Base-by-base conservation (phyloP, 53 echinoderm and acorn worm genomes). In the Pentamera pediparva region DNA sequence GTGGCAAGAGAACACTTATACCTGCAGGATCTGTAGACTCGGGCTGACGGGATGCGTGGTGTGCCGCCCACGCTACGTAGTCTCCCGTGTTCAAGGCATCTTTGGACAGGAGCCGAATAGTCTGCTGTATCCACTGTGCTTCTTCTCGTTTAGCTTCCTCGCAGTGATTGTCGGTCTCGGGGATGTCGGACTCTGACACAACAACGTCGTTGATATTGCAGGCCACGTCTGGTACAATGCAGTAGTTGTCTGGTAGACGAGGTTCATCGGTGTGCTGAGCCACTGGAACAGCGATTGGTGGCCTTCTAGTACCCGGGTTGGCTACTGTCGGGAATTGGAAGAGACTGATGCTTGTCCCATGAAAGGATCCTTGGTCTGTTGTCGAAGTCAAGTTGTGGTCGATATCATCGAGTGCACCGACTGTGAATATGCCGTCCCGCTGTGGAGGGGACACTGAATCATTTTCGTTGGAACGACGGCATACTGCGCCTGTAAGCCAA, bases 311-410 rank as follows among this genome's bases (percentile, higher is more conserved):
- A 25, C 82, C 75, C 48, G 75, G 52, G 24, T 63, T 37, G 21
- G 61, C 27, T 35, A 25, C 25, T 31, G 76, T 77, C 11, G 83
- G 83, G 32, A 83, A 83, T 47, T 83, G 83, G 55, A 83, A 83
- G 27, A 83, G 40, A 41, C 61, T 75, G 20, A 83, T 83, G 24
- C 69, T 77, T 62, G 69, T 83, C 21, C 83, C 83, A 55, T 83
- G 77, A 45, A 83, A 76, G 31, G 83, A 83, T 5, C 39, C 40
- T 27, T 32, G 19, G 21, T 67, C 22, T 21, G 83, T 82, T 6
- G 64, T 76, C 15, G 57, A 54, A 17, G 32, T 26, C 1, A 76
- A 76, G 35, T 82, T 76, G 56, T 82, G 76, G 53, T 82, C 83
- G 30, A 82, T 24, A 69, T 82, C 75, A 34, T 82, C 75, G 12